Evolutionary conservation across 2,797 vertebrate species (phyloP).

Genomic region (Psittacula derbiana): DNA sequence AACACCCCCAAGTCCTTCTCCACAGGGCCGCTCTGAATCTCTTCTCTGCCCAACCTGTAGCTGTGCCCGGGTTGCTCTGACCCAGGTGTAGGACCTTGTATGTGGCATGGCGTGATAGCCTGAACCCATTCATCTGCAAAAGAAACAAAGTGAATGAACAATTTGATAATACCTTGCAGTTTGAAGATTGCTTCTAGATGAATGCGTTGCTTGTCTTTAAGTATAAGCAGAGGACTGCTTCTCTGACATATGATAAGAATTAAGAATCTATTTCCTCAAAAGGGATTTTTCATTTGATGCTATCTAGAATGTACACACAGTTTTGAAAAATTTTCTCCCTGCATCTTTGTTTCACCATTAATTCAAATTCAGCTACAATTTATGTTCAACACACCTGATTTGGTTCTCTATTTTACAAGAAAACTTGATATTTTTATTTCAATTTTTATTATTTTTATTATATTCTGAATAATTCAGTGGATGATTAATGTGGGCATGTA

Average conservation of each 20-base stretch:
- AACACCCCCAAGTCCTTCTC: no score
- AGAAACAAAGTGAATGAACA: constrained; percentile 2
- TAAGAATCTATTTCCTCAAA: background rate
- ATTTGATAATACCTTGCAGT: background rate
- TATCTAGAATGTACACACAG: background rate
- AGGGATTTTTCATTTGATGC: background rate
- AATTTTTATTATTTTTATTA: background rate
- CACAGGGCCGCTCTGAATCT: no score
- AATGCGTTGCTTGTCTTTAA: constrained; percentile 10
- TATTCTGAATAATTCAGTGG: background rate
- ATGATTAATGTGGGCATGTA: background rate
- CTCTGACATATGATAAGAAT: background rate
- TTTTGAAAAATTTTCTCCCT: background rate
- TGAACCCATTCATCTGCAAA: constrained; percentile 6
- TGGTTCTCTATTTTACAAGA: background rate
- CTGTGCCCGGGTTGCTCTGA: no score
- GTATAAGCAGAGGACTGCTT: background rate
- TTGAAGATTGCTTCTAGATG: background rate
- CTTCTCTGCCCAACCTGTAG: no score
- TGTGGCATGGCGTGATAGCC: background rate
- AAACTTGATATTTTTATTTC: background rate
- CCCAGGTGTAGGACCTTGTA: no score
- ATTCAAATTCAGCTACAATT: background rate
- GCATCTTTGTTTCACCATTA: background rate
- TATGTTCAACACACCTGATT: background rate